phyloP scores from a whole-genome alignment of 2,888 invertebrate species.

The Folsomia manolachei region DNA sequence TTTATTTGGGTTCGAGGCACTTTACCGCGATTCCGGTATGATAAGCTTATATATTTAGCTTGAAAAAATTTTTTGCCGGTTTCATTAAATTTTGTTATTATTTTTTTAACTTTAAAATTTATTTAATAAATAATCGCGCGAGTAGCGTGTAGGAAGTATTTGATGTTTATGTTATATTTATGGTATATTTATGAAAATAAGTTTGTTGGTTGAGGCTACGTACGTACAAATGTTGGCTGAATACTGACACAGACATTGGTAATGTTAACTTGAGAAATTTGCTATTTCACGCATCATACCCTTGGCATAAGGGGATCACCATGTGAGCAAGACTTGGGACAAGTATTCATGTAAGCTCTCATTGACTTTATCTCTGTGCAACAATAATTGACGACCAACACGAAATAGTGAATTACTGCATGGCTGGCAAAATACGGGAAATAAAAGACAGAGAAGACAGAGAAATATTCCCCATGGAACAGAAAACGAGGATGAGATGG shows the following conservation, averaged over 20 bases:
- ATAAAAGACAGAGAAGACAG: conserved; percentile 15
- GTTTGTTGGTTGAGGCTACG: background rate
- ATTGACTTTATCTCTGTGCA: background rate
- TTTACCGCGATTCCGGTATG: background rate
- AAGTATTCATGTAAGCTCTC: background rate
- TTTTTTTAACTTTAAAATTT: too few relatives aligned
- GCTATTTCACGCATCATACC: conserved; percentile 13
- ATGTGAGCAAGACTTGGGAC: background rate
- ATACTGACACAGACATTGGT: background rate
- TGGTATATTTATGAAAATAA: too few relatives aligned
- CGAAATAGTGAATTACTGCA: background rate
- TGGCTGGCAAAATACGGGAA: conserved; percentile 28
- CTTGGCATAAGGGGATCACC: background rate
- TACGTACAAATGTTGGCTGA: background rate
- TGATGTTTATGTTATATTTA: too few relatives aligned
- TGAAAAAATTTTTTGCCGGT: too few relatives aligned
- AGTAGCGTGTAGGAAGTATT: too few relatives aligned
- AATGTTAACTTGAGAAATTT: too few relatives aligned
- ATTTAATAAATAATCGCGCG: too few relatives aligned
- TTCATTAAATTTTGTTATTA: too few relatives aligned
- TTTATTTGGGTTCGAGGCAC: background rate
- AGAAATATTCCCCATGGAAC: conserved; percentile 15
- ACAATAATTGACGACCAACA: background rate
- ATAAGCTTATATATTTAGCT: too few relatives aligned
- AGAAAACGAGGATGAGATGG: background rate